These are phyloP conservation scores for Syrista parreyssii DNA, from an alignment of 2,888 invertebrate genomes.

Conservation along the genomic window DNA sequence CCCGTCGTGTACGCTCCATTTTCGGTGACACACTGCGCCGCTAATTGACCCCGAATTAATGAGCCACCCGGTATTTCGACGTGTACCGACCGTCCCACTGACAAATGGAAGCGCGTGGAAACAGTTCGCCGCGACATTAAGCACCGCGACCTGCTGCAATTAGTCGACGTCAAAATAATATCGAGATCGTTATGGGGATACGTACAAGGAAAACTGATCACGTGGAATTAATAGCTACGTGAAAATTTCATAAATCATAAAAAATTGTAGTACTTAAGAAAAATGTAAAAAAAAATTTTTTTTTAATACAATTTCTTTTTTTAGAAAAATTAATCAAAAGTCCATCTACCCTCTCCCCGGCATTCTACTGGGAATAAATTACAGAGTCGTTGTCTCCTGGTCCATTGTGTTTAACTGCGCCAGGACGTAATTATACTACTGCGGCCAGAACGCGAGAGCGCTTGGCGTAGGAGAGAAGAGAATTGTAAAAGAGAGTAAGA, in stretches of 20 bases:
- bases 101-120: conserved; percentile 36
- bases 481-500: conserved; percentile 2
- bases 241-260: neutral
- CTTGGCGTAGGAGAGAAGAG: neutral
- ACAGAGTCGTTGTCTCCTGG: conserved; percentile 56
- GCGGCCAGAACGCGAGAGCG: conserved; percentile 21
- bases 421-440: conserved; percentile 62
- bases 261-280: neutral
- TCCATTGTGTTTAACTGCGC: conserved; percentile 60
- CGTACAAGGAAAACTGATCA: neutral
- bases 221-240: neutral
- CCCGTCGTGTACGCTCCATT: conserved; percentile 19
- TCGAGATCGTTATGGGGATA: conserved; percentile 10
- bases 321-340: neutral
- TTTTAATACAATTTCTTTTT: neutral
- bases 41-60: conserved; percentile 58
- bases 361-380: conserved; percentile 50
- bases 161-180: conserved; percentile 12
- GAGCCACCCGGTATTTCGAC: conserved; percentile 44
- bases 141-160: neutral
- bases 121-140: conserved; percentile 1
- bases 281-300: neutral
- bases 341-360: neutral
- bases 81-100: conserved; percentile 28
- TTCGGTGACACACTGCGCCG: conserved; percentile 36